Evolutionary conservation across 2,797 vertebrate genomes (phyloP), one percentile per base, ranked within the genome.

Genomic region (Melanogrammus aeglefinus): DNA sequence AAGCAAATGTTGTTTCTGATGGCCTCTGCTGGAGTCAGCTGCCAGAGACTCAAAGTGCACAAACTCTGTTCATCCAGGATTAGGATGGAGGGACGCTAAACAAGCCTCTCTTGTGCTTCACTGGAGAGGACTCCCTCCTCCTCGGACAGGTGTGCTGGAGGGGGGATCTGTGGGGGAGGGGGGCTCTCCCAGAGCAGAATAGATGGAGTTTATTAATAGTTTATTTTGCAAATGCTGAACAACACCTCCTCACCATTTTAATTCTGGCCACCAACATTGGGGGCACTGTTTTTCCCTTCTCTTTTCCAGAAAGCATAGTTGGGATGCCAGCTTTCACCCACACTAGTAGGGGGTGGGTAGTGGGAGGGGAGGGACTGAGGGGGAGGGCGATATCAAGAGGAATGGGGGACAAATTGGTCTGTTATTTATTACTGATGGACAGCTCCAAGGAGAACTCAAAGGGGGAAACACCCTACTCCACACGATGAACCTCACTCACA

Each of bases 321-420:
- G 92, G 91, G 93, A 94, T 94, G 90, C 91, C 89, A 91, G 83
- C 82, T 80, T 88, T 92, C 80, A 91, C 90, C 88, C 90, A 88
- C 86, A 86, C 87, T 81, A 82, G 86, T 84, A 29, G 83, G 84
- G 72, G 78, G 81, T 69, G 84, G 81, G 69, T 79, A 84, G 79
- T 82, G 78, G 18, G 5, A 31, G 41, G 35, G 10, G 73, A 35
- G 33, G 73, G 74, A 79, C 77, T 79, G 72, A 83, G 82, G 78
- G 51, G 79, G 77, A 74, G 79, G 80, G 80, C 18, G 16, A 33
- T 74, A 84, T 88, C 82, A 39, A 73, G 78, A 88, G 84, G 80
- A 78, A 80, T 71, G 86, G 82, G 77, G 44, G 79, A 87, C 82
- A 88, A 82, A 91, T 85, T 89, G 86, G 81, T 72, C 91, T 88